These are phyloP conservation scores for Noctuana brunneofusca DNA, from an alignment of 2,888 invertebrate genomes.

Conservation along the genomic window DNA sequence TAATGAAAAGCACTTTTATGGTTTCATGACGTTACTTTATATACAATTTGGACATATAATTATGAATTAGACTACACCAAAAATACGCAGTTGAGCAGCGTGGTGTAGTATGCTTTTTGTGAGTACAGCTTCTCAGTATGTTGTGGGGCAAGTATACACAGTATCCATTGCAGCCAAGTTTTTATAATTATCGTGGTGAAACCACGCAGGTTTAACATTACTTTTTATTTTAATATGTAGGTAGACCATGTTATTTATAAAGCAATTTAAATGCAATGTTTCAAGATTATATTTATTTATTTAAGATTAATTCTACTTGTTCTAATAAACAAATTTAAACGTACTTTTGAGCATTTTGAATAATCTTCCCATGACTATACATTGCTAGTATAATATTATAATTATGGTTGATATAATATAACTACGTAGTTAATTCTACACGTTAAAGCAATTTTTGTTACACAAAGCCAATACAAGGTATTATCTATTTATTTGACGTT, in stretches of 20 bases:
- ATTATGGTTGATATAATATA: too few relatives aligned
- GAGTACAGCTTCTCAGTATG: background rate
- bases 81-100: conserved; percentile 6
- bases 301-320: background rate
- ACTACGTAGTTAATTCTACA: too few relatives aligned
- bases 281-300: background rate
- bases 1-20: too few relatives aligned
- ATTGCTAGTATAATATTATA: too few relatives aligned
- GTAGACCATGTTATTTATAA: background rate
- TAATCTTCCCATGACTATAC: background rate
- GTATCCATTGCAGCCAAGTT: background rate
- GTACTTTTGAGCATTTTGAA: conserved; percentile 18
- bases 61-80: too few relatives aligned
- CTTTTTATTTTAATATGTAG: conserved; percentile 15
- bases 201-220: conserved; percentile 17
- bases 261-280: background rate
- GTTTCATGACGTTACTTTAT: too few relatives aligned
- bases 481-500: too few relatives aligned
- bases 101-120: conserved; percentile 6
- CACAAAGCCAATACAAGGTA: too few relatives aligned
- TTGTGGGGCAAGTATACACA: background rate
- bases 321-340: conserved; percentile 23
- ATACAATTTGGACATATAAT: too few relatives aligned
- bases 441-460: too few relatives aligned
- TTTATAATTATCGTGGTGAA: conserved; percentile 13